These are phyloP conservation scores for Zoanthus solanderi DNA, from an alignment of 92 coral and sea anemone species.

Conservation along the genomic window DNA sequence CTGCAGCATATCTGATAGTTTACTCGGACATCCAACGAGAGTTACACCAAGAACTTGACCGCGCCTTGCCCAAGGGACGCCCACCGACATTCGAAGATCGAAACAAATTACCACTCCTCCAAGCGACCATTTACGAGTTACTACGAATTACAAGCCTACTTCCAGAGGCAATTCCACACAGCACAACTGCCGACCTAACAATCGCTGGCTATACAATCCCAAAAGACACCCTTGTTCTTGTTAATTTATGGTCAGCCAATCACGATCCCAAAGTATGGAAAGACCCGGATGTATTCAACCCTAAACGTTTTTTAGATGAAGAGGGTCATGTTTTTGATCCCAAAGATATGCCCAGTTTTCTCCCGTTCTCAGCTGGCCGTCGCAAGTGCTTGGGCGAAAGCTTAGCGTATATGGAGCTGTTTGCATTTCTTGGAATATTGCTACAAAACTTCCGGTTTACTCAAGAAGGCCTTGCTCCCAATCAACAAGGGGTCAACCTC, in stretches of 20 bases:
- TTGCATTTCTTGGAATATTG: conserved; percentile 12
- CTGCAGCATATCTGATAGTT: conserved; percentile 69
- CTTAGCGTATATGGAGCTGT: conserved; percentile 24
- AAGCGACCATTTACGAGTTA: conserved; percentile 74
- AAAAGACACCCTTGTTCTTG: conserved; percentile 75
- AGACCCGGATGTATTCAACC: conserved; percentile 80
- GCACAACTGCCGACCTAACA: conserved; percentile 66
- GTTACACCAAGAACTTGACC: conserved; percentile 78
- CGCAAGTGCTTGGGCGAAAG: conserved; percentile 36
- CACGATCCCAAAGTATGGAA: conserved; percentile 67
- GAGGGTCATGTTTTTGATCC: background rate
- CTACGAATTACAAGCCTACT: conserved; percentile 64
- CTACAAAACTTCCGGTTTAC: conserved; percentile 33
- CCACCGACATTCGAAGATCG: conserved; percentile 68
- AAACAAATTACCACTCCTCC: conserved; percentile 64
- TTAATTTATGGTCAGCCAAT: conserved; percentile 80
- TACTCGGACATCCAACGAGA: conserved; percentile 70
- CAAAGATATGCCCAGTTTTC: conserved; percentile 36
- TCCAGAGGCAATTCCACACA: conserved; percentile 75
- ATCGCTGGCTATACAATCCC: conserved; percentile 75
- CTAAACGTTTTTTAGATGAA: conserved; percentile 76
- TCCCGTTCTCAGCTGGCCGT: conserved; percentile 43
- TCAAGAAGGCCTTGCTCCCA: conserved; percentile 28
- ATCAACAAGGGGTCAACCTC: conserved; percentile 17
- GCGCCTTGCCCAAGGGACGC: conserved; percentile 61